Evolutionary conservation across 2,888 invertebrate species (phyloP).

Genomic region (Plagodis dolabraria): DNA sequence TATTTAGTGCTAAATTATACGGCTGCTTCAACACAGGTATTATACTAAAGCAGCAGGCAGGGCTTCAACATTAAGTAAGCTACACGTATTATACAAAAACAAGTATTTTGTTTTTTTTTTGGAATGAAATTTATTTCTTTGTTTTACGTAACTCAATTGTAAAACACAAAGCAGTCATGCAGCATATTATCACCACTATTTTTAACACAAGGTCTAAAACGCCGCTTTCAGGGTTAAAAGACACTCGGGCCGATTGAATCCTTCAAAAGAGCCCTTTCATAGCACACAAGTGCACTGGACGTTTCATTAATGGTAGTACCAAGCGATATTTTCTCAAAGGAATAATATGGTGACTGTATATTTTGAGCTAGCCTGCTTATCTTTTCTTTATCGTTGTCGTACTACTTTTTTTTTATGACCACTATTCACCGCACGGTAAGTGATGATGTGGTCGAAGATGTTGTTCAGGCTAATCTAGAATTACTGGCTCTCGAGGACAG

Average conservation of each 20-base stretch:
- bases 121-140: background rate
- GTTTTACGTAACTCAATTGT: background rate
- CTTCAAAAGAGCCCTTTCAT: slow-evolving; percentile 50
- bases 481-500: no score
- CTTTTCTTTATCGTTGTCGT: no score
- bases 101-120: background rate
- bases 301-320: slow-evolving; percentile 43
- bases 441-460: no score
- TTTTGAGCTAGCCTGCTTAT: slow-evolving; percentile 3
- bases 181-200: slow-evolving; percentile 47
- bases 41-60: no score
- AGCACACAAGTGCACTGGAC: slow-evolving; percentile 52
- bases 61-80: no score
- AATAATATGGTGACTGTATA: slow-evolving; percentile 13
- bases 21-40: no score
- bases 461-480: no score
- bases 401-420: no score
- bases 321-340: slow-evolving; percentile 11
- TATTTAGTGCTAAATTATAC: no score
- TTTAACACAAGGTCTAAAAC: slow-evolving; percentile 52
- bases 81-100: background rate
- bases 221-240: slow-evolving; percentile 53
- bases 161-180: slow-evolving; percentile 19
- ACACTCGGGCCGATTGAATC: slow-evolving; percentile 51
- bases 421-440: no score